These are phyloP conservation scores for Tipula unca DNA, from an alignment of 2,888 invertebrate genomes.

Conservation along the genomic window DNA sequence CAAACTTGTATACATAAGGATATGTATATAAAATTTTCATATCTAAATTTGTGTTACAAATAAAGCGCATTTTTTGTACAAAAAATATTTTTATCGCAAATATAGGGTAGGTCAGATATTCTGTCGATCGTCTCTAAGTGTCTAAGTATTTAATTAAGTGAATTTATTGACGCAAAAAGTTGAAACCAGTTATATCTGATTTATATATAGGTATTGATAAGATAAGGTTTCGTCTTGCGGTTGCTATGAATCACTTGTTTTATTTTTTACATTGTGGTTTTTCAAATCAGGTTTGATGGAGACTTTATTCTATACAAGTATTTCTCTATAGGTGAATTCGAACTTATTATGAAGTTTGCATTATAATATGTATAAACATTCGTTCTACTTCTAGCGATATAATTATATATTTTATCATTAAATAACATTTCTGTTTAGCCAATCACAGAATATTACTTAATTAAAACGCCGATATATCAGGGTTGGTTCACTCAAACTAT, in stretches of 20 bases:
- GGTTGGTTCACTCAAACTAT: no score
- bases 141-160: neutral
- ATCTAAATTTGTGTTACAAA: neutral
- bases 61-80: neutral
- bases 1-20: no score
- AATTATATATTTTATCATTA: no score
- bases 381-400: neutral
- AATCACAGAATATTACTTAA: no score
- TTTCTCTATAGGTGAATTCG: neutral
- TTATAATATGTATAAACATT: neutral
- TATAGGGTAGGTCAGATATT: neutral
- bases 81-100: neutral
- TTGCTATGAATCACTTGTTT: neutral
- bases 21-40: neutral
- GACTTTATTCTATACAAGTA: neutral
- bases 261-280: neutral
- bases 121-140: neutral
- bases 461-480: no score
- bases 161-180: neutral
- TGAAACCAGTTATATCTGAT: neutral
- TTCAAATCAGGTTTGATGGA: neutral
- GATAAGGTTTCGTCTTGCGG: neutral
- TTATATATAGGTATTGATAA: neutral
- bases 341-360: neutral
- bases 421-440: no score